Percentiles rank a stretch among this genome's conserved stretches.
These are phyloP conservation scores for Apeltes quadracus DNA, from an alignment of 2,113 vertebrate species.

Conservation along the genomic window DNA sequence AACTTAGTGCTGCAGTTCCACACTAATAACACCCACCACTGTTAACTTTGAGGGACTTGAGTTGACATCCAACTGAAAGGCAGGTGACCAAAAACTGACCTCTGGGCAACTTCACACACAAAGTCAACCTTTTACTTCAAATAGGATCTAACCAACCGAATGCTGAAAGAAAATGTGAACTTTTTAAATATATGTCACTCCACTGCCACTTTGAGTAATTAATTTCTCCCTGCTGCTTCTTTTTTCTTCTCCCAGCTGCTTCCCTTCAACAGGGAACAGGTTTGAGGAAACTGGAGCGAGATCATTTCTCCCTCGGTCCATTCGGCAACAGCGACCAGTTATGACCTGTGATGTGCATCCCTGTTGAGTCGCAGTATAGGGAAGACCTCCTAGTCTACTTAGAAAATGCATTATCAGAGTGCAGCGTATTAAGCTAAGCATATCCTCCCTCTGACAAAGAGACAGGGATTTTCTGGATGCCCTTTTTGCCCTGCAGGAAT, in stretches of 20 bases:
- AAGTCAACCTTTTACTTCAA: constrained; percentile 7
- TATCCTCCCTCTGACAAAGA: constrained; percentile 51
- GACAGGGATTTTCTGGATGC: constrained; percentile 55
- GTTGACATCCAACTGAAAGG: background rate
- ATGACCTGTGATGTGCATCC: constrained; percentile 49
- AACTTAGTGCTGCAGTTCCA: background rate
- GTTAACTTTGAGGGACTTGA: background rate
- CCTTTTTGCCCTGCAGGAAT: constrained; percentile 49
- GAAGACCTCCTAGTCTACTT: constrained; percentile 51
- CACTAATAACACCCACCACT: background rate
- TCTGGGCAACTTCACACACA: background rate
- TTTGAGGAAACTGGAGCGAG: constrained; percentile 31
- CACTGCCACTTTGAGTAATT: background rate
- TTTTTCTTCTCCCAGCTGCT: too few relatives aligned
- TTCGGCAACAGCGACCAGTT: constrained; percentile 23
- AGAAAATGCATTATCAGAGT: constrained; percentile 60
- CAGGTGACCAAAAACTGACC: constrained; percentile 7
- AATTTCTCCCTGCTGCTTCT: background rate
- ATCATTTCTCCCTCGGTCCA: constrained; percentile 46
- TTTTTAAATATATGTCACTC: background rate
- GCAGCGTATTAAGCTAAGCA: constrained; percentile 55
- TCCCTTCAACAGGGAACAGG: constrained; percentile 5
- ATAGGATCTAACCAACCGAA: background rate
- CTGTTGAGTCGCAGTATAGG: constrained; percentile 42
- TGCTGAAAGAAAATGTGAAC: background rate